phyloP scores from a whole-genome alignment of 2,113 vertebrate genomes.

The Hepsetus odoe region DNA sequence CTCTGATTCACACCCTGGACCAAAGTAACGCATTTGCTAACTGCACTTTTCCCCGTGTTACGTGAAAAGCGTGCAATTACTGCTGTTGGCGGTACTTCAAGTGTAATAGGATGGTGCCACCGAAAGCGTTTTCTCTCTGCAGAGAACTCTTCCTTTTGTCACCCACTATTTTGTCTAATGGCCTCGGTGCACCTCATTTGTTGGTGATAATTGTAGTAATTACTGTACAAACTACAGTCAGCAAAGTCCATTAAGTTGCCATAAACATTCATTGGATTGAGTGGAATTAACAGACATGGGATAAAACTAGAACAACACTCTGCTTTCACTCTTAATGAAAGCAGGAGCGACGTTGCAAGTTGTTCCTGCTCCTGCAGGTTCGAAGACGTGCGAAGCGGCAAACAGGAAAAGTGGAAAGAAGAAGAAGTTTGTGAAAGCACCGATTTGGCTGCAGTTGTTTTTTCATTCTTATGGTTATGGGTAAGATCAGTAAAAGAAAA shows the following conservation, averaged over 20 bases:
- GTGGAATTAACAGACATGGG: slow-evolving; percentile 66
- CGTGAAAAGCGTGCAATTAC: slow-evolving; percentile 66
- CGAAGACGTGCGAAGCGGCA: neutral
- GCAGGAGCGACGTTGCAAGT: neutral
- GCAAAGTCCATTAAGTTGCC: slow-evolving; percentile 79
- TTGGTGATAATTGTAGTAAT: slow-evolving; percentile 79
- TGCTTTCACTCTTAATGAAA: slow-evolving; percentile 14
- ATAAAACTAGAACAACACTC: slow-evolving; percentile 64
- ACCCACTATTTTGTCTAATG: slow-evolving; percentile 71
- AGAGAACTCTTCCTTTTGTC: slow-evolving; percentile 46
- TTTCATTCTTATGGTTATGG: neutral
- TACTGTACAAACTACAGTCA: slow-evolving; percentile 74
- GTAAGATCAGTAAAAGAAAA: neutral
- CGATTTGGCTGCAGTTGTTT: neutral
- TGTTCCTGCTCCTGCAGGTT: neutral
- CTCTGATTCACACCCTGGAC: slow-evolving; percentile 27
- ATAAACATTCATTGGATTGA: slow-evolving; percentile 74
- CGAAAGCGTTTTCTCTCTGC: slow-evolving; percentile 33
- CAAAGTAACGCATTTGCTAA: slow-evolving; percentile 51
- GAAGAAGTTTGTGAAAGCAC: neutral
- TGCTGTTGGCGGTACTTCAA: slow-evolving; percentile 42
- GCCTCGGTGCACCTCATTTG: slow-evolving; percentile 76
- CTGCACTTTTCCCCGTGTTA: slow-evolving; percentile 61
- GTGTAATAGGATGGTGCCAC: slow-evolving; percentile 56
- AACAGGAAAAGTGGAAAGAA: neutral